Conservation (phyloP, 2,797 vertebrate species). For the Pempheris klunzingeri region DNA sequence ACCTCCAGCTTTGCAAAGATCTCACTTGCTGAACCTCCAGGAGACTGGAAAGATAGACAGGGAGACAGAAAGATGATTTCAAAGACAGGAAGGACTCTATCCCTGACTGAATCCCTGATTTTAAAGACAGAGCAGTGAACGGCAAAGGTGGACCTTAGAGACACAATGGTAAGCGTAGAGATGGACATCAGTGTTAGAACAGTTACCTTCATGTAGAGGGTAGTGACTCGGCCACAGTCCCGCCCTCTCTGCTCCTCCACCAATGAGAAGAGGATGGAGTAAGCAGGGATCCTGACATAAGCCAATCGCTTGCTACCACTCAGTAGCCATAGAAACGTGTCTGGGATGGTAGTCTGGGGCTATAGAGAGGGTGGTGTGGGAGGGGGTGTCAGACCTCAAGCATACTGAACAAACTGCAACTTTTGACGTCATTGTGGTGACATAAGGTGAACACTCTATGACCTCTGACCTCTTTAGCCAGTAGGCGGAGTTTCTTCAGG, state of each 20-base stretch:
- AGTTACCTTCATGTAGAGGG: slow-evolving; percentile 90
- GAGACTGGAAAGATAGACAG: slow-evolving; percentile 80
- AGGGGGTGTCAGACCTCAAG: slow-evolving; percentile 4
- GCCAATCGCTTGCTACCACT: slow-evolving; percentile 87
- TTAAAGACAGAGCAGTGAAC: not conserved
- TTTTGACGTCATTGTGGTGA: not conserved
- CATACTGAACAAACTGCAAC: not conserved
- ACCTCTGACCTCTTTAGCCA: slow-evolving; percentile 90
- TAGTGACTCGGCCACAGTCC: slow-evolving; percentile 91
- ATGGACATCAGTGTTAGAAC: not conserved
- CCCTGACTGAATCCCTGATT: too few relatives aligned
- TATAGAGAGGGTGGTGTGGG: slow-evolving; percentile 55
- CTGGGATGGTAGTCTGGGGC: slow-evolving; percentile 93
- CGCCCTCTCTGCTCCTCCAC: slow-evolving; percentile 93
- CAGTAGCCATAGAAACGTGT: slow-evolving; percentile 93
- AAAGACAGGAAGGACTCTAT: too few relatives aligned
- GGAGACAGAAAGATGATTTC: not conserved
- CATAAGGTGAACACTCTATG: not conserved
- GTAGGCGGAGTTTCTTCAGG: slow-evolving; percentile 85
- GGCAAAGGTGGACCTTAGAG: not conserved
- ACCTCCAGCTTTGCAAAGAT: slow-evolving; percentile 94
- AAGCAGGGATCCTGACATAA: slow-evolving; percentile 88
- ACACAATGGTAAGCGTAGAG: not conserved
- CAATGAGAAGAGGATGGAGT: slow-evolving; percentile 92
- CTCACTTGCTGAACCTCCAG: slow-evolving; percentile 86